Evolutionary conservation across 2,797 vertebrate species (phyloP).

Genomic region (Galagoides demidoff): DNA sequence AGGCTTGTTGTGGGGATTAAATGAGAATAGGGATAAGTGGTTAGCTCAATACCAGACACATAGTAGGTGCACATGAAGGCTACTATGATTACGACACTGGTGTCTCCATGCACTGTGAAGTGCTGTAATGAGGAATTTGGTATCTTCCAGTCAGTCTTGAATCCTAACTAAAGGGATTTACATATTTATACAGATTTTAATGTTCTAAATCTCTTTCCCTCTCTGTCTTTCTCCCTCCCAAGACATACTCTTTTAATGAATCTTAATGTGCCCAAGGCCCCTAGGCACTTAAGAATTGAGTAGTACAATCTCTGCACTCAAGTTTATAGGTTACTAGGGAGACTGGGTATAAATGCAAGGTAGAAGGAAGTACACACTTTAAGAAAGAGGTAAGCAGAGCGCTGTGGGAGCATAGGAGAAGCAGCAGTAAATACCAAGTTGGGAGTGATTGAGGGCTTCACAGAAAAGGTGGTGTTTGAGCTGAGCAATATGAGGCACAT

Average conservation of each 20-base stretch:
- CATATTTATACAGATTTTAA: conserved; percentile 58
- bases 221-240: conserved; percentile 18
- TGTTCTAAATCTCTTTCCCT: conserved; percentile 51
- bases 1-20: background rate
- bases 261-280: conserved; percentile 55
- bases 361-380: conserved; percentile 10
- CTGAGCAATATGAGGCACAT: background rate
- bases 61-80: background rate
- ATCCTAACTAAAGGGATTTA: conserved; percentile 52
- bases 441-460: background rate
- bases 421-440: background rate
- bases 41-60: background rate
- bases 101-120: background rate
- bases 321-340: conserved; percentile 58
- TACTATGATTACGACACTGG: background rate
- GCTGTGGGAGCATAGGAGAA: background rate
- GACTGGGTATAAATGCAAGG: conserved; percentile 22
- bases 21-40: background rate
- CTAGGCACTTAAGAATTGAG: conserved; percentile 58
- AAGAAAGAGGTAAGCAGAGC: background rate
- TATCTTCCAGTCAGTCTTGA: conserved; percentile 31
- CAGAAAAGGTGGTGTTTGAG: conserved; percentile 30
- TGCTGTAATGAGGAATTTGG: background rate
- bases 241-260: conserved; percentile 58
- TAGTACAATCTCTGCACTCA: conserved; percentile 37